Evolutionary conservation across 2,797 vertebrate genomes (phyloP).

Genomic region (Ptychobarbus kaznakovi): DNA sequence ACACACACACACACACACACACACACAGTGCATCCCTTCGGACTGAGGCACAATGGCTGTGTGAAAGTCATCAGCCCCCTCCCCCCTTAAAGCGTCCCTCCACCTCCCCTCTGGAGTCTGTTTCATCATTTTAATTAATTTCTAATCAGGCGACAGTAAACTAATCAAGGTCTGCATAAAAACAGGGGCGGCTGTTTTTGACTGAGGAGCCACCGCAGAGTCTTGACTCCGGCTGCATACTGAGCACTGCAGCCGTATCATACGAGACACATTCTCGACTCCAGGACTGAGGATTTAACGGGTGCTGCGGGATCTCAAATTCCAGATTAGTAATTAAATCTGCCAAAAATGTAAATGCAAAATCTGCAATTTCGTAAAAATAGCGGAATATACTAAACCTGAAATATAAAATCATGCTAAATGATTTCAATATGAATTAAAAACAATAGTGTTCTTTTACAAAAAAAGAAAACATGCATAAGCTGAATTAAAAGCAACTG

Average conservation of each 20-base stretch:
- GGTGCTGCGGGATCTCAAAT: constrained; percentile 5
- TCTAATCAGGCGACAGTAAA: constrained; percentile 90
- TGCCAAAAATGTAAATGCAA: constrained; percentile 2
- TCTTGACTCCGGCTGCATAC: constrained; percentile 41
- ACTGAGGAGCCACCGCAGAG: constrained; percentile 58
- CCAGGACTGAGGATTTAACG: constrained; percentile 10
- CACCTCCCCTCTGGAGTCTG: constrained; percentile 83
- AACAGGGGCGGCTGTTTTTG: constrained; percentile 79
- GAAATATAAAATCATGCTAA: neutral
- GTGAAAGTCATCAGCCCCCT: constrained; percentile 60
- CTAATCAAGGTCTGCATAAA: constrained; percentile 89
- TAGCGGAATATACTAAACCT: neutral
- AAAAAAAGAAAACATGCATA: neutral
- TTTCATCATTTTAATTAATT: constrained; percentile 95
- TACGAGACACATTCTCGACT: constrained; percentile 35
- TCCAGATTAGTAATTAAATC: constrained; percentile 9
- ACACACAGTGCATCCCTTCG: constrained; percentile 57
- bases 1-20: constrained; percentile 33
- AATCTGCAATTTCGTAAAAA: neutral
- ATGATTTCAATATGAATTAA: neutral
- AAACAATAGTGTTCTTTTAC: neutral
- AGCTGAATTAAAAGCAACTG: neutral
- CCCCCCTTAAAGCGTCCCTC: constrained; percentile 74
- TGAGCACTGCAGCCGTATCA: constrained; percentile 24
- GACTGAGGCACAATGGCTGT: constrained; percentile 60